Percentiles rank a stretch among this genome's conserved stretches.
These are phyloP conservation scores for Pemphigus obesinymphae DNA, from an alignment of 1,140 invertebrate species.

Conservation along the genomic window DNA sequence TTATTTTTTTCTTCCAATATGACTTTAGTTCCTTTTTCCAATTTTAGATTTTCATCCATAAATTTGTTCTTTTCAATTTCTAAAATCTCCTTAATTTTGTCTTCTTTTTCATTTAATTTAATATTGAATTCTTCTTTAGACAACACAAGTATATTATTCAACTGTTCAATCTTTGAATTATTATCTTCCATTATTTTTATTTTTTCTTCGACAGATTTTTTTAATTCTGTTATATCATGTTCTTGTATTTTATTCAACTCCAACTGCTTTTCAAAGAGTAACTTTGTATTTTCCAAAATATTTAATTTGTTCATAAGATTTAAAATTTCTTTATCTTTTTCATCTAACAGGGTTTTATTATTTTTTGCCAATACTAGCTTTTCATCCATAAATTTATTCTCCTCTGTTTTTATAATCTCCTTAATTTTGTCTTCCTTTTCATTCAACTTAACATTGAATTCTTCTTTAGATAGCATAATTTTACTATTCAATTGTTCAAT, in stretches of 20 bases:
- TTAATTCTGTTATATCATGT: neutral
- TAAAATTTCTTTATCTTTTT: neutral
- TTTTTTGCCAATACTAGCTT: neutral
- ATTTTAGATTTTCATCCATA: neutral
- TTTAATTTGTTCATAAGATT: neutral
- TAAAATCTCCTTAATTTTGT: neutral
- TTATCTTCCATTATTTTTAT: neutral
- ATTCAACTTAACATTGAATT: neutral
- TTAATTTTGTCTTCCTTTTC: conserved; percentile 7
- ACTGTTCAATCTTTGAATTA: neutral
- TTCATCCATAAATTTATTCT: neutral
- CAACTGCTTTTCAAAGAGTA: neutral
- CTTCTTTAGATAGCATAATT: neutral
- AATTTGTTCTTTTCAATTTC: neutral
- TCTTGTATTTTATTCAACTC: neutral
- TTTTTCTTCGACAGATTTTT: neutral
- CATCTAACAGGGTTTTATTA: neutral
- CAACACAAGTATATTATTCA: neutral
- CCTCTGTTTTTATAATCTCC: neutral
- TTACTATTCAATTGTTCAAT: neutral
- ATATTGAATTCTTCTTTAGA: neutral
- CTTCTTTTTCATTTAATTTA: neutral
- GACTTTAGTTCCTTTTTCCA: neutral
- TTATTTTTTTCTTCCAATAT: neutral
- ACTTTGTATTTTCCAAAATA: neutral